Evolutionary conservation across 2,113 vertebrate species (phyloP).

Genomic region (Halcyon senegalensis): DNA sequence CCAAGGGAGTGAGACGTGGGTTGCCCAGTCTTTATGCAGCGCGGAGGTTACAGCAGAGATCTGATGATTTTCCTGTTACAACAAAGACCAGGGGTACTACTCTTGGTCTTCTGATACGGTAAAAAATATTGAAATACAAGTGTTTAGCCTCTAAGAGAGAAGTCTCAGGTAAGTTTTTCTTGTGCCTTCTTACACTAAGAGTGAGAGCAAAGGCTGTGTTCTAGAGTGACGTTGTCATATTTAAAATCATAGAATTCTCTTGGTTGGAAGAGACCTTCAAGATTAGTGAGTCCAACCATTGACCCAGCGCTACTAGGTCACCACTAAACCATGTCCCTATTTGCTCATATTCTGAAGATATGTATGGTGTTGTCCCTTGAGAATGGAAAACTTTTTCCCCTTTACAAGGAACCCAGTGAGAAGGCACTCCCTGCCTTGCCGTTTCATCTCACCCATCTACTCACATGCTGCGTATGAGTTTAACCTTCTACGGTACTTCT

Average conservation of each 20-base stretch:
- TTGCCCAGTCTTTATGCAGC: not conserved
- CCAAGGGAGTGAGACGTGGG: not conserved
- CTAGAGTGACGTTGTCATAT: not conserved
- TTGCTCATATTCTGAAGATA: not conserved
- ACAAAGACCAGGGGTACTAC: not conserved
- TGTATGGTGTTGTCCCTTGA: not conserved
- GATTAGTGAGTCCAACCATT: too few species aligned
- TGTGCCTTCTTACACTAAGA: not conserved
- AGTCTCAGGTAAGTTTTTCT: not conserved
- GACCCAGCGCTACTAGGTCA: too few species aligned
- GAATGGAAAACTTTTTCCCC: not conserved
- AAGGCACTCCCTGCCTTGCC: not conserved
- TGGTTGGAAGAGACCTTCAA: too few species aligned
- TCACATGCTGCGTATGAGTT: not conserved
- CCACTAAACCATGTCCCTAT: too few species aligned
- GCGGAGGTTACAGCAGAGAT: not conserved
- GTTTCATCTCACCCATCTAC: not conserved
- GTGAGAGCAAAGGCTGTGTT: not conserved
- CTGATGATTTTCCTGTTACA: not conserved
- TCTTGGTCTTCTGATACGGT: not conserved
- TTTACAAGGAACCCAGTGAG: not conserved
- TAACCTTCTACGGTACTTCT: not conserved
- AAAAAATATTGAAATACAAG: not conserved
- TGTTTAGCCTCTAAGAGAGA: not conserved
- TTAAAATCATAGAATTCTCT: not conserved